Evolutionary conservation across 2,113 vertebrate genomes (phyloP), one percentile per base, ranked within the genome.

Genomic region (Fregata magnificens): DNA sequence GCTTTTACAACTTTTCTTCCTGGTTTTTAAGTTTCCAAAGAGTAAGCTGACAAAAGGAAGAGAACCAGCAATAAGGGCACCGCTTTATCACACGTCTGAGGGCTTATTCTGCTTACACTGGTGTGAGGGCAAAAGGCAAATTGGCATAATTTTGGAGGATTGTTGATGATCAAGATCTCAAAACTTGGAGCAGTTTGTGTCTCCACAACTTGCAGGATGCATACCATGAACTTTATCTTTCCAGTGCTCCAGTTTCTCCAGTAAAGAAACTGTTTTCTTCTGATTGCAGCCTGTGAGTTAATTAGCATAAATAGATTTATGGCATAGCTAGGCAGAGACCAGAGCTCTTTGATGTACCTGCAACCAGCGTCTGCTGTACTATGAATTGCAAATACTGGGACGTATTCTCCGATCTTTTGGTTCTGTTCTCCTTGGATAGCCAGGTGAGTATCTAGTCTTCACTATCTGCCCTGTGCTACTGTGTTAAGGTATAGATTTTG

Each of bases 21-120:
- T 71, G 21, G 32, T 90, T 93, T 93, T 95, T 56, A 34, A 38
- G 49, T 76, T 87, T 72, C 56, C 34, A 26, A 13, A 72, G 44
- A 72, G 22, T 73, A 66, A 70, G 31, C 26, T 55, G 65, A 55
- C 15, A 18, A 59, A 91, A 81, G 49, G 36, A 82, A 69, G 47
- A 72, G 42, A 55, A 52, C 18, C 26, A 59, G 28, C 32, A 76
- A 2, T 65, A 63, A 74, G 24, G 42, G 24, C 40, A 36, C 24
- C 5, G 5, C 55, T 62, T 89, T 78, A 50, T 74, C 31, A 21
- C 15, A n/a, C 0, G 0, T 47, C 38, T 1, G 2, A 42, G 49
- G 49, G 24, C 18, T 83, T 40, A 7, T 76, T 79, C 36, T 80
- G 44, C 49, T 26, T 22, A 13, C 11, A 21, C 28, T 81, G 40